These are phyloP conservation scores for Drosophila yooni DNA, from an alignment of 2,888 invertebrate genomes.

Conservation along the genomic window DNA sequence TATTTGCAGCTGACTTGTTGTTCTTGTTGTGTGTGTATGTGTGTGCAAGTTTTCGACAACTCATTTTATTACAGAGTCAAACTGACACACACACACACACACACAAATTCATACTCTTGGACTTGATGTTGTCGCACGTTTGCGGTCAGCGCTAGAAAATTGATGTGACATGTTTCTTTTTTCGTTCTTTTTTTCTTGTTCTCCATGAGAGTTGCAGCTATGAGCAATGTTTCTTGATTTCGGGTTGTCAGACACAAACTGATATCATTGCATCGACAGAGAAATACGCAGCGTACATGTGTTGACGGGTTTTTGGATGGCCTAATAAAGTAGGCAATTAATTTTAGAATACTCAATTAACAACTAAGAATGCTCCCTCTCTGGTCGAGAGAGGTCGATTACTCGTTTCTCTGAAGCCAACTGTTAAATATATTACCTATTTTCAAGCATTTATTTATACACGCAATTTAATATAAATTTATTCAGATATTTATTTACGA, in stretches of 20 bases:
- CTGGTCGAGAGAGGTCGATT: not conserved
- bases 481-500: too few species aligned
- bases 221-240: constrained; percentile 70
- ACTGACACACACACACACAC: constrained; percentile 1
- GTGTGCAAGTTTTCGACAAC: constrained; percentile 71
- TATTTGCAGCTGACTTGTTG: constrained; percentile 64
- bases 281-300: constrained; percentile 21
- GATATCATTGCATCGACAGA: constrained; percentile 15
- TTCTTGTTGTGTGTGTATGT: not conserved
- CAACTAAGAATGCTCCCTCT: not conserved
- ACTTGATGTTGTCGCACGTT: constrained; percentile 65
- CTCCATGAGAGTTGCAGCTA: constrained; percentile 25
- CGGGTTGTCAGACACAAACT: constrained; percentile 32
- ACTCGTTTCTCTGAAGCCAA: not conserved
- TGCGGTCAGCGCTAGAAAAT: constrained; percentile 69
- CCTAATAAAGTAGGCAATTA: constrained; percentile 11
- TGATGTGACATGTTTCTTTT: constrained; percentile 64
- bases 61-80: constrained; percentile 73
- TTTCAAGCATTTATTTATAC: too few species aligned
- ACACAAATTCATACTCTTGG: constrained; percentile 31
- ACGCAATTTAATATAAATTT: too few species aligned
- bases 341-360: not conserved
- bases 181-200: not conserved
- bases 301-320: constrained; percentile 27
- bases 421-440: not conserved